phyloP scores from a whole-genome alignment of 1,140 invertebrate genomes.

The Plodia interpunctella region DNA sequence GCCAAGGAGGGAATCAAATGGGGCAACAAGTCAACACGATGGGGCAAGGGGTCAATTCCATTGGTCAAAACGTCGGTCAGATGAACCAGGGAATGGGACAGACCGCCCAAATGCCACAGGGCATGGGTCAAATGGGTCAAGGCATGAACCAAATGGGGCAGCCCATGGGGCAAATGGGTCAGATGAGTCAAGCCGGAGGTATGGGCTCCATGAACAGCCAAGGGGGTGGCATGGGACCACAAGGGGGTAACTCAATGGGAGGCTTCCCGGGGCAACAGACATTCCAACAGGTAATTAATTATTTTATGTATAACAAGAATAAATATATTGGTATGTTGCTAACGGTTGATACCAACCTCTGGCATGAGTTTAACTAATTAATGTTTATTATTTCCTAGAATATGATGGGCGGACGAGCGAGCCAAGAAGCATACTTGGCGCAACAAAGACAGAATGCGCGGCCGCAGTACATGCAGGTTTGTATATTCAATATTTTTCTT shows the following conservation, averaged over 20 bases:
- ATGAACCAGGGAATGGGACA: slow-evolving; percentile 67
- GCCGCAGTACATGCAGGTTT: slow-evolving; percentile 75
- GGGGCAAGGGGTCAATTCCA: slow-evolving; percentile 57
- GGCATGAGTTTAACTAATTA: no score
- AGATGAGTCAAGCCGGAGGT: slow-evolving; percentile 65
- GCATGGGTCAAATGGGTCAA: slow-evolving; percentile 73
- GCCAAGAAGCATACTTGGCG: slow-evolving; percentile 71
- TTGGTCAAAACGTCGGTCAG: slow-evolving; percentile 64
- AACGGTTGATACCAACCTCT: no score
- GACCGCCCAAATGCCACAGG: slow-evolving; percentile 62
- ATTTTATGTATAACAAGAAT: slow-evolving; percentile 9
- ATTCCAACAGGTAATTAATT: slow-evolving; percentile 67
- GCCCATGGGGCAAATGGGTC: slow-evolving; percentile 73
- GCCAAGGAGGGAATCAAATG: slow-evolving; percentile 64
- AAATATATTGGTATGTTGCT: no score
- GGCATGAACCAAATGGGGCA: slow-evolving; percentile 75
- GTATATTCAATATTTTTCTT: slow-evolving; percentile 5
- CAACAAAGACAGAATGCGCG: slow-evolving; percentile 71
- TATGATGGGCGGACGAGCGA: slow-evolving; percentile 66
- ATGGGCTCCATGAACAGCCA: slow-evolving; percentile 71
- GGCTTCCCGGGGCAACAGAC: slow-evolving; percentile 74
- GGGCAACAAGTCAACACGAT: slow-evolving; percentile 65
- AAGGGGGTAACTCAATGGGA: slow-evolving; percentile 75
- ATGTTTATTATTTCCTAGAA: slow-evolving; percentile 38
- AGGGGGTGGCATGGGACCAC: slow-evolving; percentile 72